phyloP scores from a whole-genome alignment of 2,797 vertebrate species.

The Vespertilio murinus region DNA sequence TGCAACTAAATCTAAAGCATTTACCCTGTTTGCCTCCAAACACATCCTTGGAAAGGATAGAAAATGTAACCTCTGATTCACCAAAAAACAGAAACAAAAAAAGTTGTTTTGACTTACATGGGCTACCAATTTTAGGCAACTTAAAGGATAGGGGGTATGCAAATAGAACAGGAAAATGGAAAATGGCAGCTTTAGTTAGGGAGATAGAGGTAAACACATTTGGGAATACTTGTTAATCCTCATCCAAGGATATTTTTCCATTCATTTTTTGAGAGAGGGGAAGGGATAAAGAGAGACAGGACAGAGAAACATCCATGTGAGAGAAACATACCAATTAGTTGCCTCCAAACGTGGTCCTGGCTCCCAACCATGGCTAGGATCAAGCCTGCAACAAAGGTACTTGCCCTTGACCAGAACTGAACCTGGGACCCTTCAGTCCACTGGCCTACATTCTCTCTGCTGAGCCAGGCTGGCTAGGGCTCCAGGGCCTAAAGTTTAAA shows the following conservation, averaged over 20 bases:
- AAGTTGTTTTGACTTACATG: background rate
- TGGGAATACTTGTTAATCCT: background rate
- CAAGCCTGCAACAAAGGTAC: too few species aligned
- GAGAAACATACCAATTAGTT: too few species aligned
- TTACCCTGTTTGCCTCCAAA: slow-evolving; percentile 24
- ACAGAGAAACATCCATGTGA: too few species aligned
- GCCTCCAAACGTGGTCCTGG: too few species aligned
- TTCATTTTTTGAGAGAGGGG: too few species aligned
- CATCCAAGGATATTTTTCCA: too few species aligned
- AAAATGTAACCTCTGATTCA: slow-evolving; percentile 36
- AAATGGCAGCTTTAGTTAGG: background rate
- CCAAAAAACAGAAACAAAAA: background rate
- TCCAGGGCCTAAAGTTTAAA: background rate
- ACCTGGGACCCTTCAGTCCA: too few species aligned
- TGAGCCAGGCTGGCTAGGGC: too few species aligned
- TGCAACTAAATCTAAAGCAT: slow-evolving; percentile 55
- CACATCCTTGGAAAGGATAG: slow-evolving; percentile 5
- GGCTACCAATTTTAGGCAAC: background rate
- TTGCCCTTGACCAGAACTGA: too few species aligned
- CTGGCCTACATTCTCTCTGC: too few species aligned
- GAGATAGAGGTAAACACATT: background rate
- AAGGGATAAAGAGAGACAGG: too few species aligned
- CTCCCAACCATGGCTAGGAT: too few species aligned
- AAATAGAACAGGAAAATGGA: background rate
- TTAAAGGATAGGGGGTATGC: background rate